Conservation (phyloP, 2,888 invertebrate genomes). For the Lycophotia porphyrea region DNA sequence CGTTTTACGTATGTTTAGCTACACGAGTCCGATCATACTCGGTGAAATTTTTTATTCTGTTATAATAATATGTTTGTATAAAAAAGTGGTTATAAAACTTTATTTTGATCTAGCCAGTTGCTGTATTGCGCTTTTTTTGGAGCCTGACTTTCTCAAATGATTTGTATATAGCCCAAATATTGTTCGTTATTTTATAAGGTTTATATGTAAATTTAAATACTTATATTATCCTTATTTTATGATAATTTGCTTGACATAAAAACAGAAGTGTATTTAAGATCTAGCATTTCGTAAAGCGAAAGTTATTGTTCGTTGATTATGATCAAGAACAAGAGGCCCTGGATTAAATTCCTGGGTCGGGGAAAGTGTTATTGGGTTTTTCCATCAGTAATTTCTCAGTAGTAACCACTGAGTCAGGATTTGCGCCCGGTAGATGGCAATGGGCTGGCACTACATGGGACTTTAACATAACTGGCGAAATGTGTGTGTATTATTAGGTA, state of each 20-base stretch:
- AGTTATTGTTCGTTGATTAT: not conserved
- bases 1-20: constrained; percentile 73
- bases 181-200: not conserved
- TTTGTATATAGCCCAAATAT: constrained; percentile 12
- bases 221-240: not conserved
- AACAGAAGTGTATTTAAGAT: not conserved
- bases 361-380: too few relatives aligned
- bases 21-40: constrained; percentile 59
- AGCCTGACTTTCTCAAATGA: constrained; percentile 19
- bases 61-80: constrained; percentile 48
- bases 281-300: not conserved
- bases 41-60: constrained; percentile 45
- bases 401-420: too few relatives aligned
- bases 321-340: too few relatives aligned
- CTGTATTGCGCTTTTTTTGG: constrained; percentile 31
- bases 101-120: constrained; percentile 45
- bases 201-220: not conserved
- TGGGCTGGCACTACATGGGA: too few relatives aligned
- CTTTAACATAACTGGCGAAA: too few relatives aligned
- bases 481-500: too few relatives aligned
- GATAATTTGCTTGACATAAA: not conserved
- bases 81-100: constrained; percentile 39
- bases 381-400: too few relatives aligned
- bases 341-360: too few relatives aligned
- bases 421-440: too few relatives aligned